Evolutionary conservation across 1,140 invertebrate species (phyloP).

Genomic region (Dolichoris vasculosae): DNA sequence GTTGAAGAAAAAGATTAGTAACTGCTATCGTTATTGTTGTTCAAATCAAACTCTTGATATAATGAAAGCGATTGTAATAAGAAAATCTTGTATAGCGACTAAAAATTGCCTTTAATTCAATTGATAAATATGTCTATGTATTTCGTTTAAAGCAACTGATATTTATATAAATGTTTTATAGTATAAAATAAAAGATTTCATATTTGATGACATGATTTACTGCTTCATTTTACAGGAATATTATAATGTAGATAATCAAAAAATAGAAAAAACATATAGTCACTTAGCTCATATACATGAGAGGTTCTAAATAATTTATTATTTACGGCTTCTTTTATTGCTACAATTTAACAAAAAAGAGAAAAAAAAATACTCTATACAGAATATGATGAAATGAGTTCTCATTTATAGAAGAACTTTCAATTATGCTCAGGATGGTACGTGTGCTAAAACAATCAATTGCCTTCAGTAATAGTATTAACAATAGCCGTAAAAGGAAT

Average conservation of each 20-base stretch:
- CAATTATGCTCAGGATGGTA: neutral
- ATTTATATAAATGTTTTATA: too few species aligned
- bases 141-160: too few species aligned
- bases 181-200: too few species aligned
- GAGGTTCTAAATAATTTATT: constrained; percentile 13
- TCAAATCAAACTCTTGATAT: too few species aligned
- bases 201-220: too few species aligned
- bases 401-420: neutral
- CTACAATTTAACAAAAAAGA: neutral
- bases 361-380: neutral
- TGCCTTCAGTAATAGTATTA: neutral
- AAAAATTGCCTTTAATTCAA: too few species aligned
- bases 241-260: neutral
- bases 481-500: neutral
- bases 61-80: too few species aligned
- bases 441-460: constrained; percentile 26
- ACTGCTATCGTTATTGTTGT: too few species aligned
- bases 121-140: too few species aligned
- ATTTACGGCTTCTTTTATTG: constrained; percentile 14
- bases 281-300: neutral
- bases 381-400: constrained; percentile 4
- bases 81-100: too few species aligned
- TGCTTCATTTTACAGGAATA: neutral
- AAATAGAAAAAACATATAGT: neutral
- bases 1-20: too few species aligned